These are phyloP conservation scores for Aeoliscus strigatus DNA, from an alignment of 2,797 vertebrate genomes.

Conservation along the genomic window DNA sequence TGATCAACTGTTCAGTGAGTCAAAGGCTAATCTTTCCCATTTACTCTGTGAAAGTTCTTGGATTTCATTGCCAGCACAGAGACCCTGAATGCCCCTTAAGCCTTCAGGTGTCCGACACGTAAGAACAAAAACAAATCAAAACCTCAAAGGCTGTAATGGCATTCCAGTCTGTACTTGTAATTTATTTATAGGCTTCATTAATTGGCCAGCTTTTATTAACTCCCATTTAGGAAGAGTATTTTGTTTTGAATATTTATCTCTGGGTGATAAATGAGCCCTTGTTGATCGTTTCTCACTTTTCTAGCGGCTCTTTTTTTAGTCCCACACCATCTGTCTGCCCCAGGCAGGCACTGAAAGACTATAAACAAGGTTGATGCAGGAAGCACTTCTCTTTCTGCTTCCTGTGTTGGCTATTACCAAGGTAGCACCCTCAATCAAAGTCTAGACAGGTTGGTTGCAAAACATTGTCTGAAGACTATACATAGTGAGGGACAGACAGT, in stretches of 20 bases:
- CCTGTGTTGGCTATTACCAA: conserved; percentile 42
- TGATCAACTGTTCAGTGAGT: conserved; percentile 3
- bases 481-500: conserved; percentile 15
- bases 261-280: neutral
- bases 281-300: neutral
- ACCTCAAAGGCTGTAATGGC: conserved; percentile 42
- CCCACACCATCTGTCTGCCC: conserved; percentile 1
- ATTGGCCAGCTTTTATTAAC: conserved; percentile 11
- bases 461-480: conserved; percentile 24
- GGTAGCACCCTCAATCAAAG: conserved; percentile 26
- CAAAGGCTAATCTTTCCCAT: conserved; percentile 36
- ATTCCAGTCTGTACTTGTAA: conserved; percentile 32
- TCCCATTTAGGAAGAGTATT: conserved; percentile 8
- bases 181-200: conserved; percentile 22
- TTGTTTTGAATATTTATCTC: neutral
- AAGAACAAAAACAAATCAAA: conserved; percentile 34
- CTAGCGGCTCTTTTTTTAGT: neutral
- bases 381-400: conserved; percentile 36
- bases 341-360: conserved; percentile 13
- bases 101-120: conserved; percentile 55
- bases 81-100: conserved; percentile 28
- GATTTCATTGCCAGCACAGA: conserved; percentile 20
- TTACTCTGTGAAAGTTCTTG: conserved; percentile 29
- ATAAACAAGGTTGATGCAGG: conserved; percentile 40
- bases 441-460: conserved; percentile 52